Percentiles rank a stretch among this genome's conserved stretches.
Evolutionary conservation across 2,113 vertebrate genomes (phyloP).

Genomic region (Thamnophis sirtalis): DNA sequence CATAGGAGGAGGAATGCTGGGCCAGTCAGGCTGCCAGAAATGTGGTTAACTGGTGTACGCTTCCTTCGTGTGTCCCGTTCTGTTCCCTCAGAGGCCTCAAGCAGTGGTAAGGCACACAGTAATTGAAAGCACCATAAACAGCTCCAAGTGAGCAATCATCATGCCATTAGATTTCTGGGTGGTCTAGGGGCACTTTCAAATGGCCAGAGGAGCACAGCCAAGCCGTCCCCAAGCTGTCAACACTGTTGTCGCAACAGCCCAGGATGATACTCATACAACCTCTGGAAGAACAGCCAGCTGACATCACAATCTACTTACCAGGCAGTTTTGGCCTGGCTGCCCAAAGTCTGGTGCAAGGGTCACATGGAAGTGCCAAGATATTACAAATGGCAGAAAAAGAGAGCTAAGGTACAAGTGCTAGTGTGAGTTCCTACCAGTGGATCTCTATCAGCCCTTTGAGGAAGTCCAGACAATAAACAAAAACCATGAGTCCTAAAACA

Average conservation of each 20-base stretch:
- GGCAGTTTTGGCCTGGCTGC: neutral
- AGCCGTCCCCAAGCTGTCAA: neutral
- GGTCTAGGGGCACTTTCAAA: neutral
- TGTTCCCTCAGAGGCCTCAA: neutral
- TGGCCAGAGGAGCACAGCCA: neutral
- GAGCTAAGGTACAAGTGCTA: neutral
- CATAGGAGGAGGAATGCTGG: neutral
- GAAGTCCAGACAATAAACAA: neutral
- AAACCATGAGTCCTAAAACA: neutral
- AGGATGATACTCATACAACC: neutral
- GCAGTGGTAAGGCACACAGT: neutral
- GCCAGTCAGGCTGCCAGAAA: neutral
- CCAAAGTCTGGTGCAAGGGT: neutral
- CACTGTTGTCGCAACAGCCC: neutral
- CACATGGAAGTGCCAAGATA: neutral
- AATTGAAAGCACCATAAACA: neutral
- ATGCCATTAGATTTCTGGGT: neutral
- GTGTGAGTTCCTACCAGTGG: neutral
- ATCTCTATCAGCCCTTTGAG: neutral
- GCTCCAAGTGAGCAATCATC: neutral
- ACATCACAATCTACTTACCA: neutral
- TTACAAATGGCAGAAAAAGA: neutral
- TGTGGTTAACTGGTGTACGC: neutral
- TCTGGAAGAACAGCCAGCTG: neutral
- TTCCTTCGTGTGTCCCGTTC: neutral